A percentile compares a stretch with the other conserved stretches of the same genome.
phyloP scores from a whole-genome alignment of 2,113 vertebrate genomes.

The Helogale parvula region DNA sequence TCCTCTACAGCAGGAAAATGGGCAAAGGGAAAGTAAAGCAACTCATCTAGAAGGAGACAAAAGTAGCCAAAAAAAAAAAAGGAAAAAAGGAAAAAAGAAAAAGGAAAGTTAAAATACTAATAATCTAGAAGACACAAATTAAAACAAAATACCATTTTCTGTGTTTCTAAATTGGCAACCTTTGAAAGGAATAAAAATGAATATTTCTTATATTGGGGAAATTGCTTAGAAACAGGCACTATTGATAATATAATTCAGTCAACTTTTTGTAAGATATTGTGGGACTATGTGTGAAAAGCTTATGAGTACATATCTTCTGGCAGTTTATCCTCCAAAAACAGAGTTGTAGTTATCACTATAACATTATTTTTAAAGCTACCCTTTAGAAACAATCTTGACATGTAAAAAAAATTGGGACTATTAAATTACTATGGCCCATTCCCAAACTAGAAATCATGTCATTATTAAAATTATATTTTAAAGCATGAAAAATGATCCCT shows the following conservation, averaged over 20 bases:
- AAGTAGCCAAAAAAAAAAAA: rapidly evolving
- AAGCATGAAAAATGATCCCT: neutral
- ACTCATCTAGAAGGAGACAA: neutral
- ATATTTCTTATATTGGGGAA: neutral
- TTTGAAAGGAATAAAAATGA: neutral
- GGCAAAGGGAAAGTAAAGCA: neutral
- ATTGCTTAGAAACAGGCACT: neutral
- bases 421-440: neutral
- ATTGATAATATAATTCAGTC: neutral
- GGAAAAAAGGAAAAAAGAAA: neutral
- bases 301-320: neutral
- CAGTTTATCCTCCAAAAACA: slow-evolving; percentile 14
- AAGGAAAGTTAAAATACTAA: neutral
- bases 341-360: neutral
- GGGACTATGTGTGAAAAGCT: neutral
- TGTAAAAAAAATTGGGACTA: neutral
- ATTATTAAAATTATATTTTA: neutral
- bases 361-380: neutral
- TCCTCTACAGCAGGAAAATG: neutral
- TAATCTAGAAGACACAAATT: neutral
- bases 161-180: neutral
- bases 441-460: neutral
- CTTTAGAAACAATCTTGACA: neutral
- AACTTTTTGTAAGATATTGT: slow-evolving; percentile 15
- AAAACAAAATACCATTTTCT: neutral